phyloP scores from a whole-genome alignment of 2,888 invertebrate genomes.

The Hoplodrina ambigua region DNA sequence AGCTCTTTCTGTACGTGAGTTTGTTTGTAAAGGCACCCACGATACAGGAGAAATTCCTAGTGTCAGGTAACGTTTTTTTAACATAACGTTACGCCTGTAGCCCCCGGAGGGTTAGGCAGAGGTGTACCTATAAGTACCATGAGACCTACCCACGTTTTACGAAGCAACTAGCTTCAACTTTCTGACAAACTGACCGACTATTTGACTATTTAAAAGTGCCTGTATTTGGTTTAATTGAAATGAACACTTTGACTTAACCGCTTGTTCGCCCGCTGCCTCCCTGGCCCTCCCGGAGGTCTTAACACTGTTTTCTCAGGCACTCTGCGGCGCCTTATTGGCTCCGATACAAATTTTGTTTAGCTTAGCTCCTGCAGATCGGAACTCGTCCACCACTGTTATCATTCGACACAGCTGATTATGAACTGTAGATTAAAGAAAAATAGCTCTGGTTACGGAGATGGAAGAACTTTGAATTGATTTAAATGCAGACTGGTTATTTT shows the following conservation, averaged over 20 bases:
- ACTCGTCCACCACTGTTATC: conserved; percentile 46
- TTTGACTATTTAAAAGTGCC: too few relatives aligned
- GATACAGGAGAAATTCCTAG: too few relatives aligned
- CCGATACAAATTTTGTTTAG: conserved; percentile 75
- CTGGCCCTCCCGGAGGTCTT: conserved; percentile 66
- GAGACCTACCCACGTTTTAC: too few relatives aligned
- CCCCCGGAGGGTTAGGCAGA: too few relatives aligned
- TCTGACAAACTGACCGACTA: too few relatives aligned
- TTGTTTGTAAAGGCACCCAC: too few relatives aligned
- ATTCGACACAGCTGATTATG: conserved; percentile 38
- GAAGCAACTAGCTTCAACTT: too few relatives aligned
- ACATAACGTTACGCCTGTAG: too few relatives aligned
- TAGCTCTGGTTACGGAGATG: conserved; percentile 19
- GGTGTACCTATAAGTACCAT: too few relatives aligned
- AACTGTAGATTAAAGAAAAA: conserved; percentile 49
- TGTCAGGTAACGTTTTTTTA: too few relatives aligned
- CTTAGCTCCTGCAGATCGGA: conserved; percentile 58
- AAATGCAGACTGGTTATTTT: conserved; percentile 13
- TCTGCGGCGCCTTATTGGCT: conserved; percentile 68
- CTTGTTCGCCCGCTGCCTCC: conserved; percentile 29
- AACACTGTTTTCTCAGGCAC: conserved; percentile 79
- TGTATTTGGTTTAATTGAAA: too few relatives aligned
- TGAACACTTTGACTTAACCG: neutral
- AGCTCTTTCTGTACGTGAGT: too few relatives aligned
- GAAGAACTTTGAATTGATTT: conserved; percentile 37